Evolutionary conservation across 2,113 vertebrate genomes (phyloP), one percentile per base, ranked within the genome.

Genomic region (Podarcis raffonei): DNA sequence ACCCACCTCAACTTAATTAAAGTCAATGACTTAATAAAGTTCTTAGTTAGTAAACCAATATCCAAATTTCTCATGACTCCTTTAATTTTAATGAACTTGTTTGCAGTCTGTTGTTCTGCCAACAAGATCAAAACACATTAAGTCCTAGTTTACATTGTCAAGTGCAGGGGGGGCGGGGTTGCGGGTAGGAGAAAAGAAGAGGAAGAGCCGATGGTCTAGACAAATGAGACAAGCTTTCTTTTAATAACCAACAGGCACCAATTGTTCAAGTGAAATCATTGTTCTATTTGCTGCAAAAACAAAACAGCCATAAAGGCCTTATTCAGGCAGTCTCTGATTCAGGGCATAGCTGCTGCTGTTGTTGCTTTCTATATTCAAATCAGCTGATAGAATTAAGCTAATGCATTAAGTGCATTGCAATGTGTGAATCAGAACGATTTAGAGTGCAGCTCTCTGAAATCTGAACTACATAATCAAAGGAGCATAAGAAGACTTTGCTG

Each of bases 1-100:
- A 86, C 30, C 83, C 72, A 88, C 76, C 85, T 32, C 25, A 69
- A 88, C 71, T 68, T 20, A 94, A 94, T 93, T 93, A 91, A 91
- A 90, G 35, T 6, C 87, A 90, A 93, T 0, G 0, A 86, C 86
- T 92, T 87, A 53, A 93, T 92, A 90, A 94, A 92, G 85, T 80
- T 90, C 89, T 86, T 91, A 20, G 69, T 86, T 91, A 20, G 69
- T 23, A 93, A 94, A 86, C 12, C 35, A 37, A 80, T 87, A 87
- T 65, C 87, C 22, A 65, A 91, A 86, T 66, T 92, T 94, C 74
- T 87, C 87, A 57, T 86, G 92, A 95, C 78, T 87, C 15, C 48
- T 89, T 62, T 78, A 90, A 84, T 86, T 90, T 86, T 86, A 90
- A 92, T 92, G 84, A 88, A 78, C 59, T 89, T 92, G 32, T 89